A percentile compares a stretch with the other conserved stretches of the same genome.
phyloP scores from a whole-genome alignment of 2,113 vertebrate species.

The Poicephalus meyeri region DNA sequence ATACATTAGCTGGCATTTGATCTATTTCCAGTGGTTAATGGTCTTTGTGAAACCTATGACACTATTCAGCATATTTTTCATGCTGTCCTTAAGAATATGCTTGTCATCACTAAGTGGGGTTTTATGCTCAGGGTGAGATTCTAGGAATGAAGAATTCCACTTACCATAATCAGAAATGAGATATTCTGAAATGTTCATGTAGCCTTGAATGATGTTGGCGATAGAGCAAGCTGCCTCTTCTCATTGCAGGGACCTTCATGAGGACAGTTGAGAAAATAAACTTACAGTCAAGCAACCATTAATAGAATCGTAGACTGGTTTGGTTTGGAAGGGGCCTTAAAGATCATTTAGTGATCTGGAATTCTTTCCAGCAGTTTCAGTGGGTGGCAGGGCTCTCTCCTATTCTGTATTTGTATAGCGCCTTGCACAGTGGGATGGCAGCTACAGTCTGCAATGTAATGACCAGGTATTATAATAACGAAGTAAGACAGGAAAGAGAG shows the following conservation, averaged over 20 bases:
- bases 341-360: background rate
- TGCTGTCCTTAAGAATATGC: background rate
- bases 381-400: background rate
- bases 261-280: background rate
- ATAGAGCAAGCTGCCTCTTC: background rate
- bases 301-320: background rate
- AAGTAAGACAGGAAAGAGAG: background rate
- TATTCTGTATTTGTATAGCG: background rate
- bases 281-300: background rate
- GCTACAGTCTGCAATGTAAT: background rate
- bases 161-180: background rate
- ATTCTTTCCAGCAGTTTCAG: background rate
- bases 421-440: background rate
- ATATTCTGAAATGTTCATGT: background rate
- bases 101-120: background rate
- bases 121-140: background rate
- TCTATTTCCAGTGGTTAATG: background rate
- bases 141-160: background rate
- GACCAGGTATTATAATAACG: background rate
- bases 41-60: background rate
- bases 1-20: background rate
- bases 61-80: background rate
- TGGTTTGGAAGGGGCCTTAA: background rate
- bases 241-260: background rate
- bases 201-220: fast-evolving